Conservation (phyloP, 2,797 vertebrate species). For the Phataginus tricuspis region DNA sequence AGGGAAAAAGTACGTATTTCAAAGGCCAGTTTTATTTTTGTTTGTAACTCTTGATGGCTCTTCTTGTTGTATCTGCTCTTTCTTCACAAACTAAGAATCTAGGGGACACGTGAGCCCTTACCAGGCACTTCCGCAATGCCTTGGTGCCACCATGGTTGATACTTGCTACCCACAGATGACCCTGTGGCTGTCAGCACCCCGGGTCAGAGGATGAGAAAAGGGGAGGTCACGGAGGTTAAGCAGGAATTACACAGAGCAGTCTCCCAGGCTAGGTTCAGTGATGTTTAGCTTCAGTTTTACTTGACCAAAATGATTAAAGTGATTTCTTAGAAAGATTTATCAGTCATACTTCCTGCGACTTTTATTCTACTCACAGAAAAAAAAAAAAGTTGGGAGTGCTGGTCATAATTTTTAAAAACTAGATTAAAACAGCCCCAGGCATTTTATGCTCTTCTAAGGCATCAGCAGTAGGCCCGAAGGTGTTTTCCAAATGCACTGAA, state of each 20-base stretch:
- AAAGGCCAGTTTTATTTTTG: background rate
- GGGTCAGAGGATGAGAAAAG: background rate
- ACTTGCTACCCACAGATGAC: accelerated
- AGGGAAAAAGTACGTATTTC: background rate
- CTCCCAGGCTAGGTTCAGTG: background rate
- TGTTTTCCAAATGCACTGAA: background rate
- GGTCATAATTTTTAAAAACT: background rate
- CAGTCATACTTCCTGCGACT: background rate
- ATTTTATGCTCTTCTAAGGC: background rate
- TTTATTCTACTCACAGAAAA: background rate
- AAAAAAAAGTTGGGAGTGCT: background rate
- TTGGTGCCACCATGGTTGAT: background rate
- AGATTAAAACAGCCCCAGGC: background rate
- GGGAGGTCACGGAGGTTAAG: background rate
- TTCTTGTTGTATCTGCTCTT: background rate
- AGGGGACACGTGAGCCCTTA: background rate
- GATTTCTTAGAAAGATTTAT: background rate
- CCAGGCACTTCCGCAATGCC: background rate
- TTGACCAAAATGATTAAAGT: constrained; percentile 5
- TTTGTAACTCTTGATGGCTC: background rate
- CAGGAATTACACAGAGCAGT: background rate
- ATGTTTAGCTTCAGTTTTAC: background rate
- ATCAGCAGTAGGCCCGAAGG: background rate
- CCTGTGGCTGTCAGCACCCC: background rate
- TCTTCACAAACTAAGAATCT: background rate